These are phyloP conservation scores for Drosophila sproati DNA, from an alignment of 1,140 invertebrate genomes.

Conservation along the genomic window DNA sequence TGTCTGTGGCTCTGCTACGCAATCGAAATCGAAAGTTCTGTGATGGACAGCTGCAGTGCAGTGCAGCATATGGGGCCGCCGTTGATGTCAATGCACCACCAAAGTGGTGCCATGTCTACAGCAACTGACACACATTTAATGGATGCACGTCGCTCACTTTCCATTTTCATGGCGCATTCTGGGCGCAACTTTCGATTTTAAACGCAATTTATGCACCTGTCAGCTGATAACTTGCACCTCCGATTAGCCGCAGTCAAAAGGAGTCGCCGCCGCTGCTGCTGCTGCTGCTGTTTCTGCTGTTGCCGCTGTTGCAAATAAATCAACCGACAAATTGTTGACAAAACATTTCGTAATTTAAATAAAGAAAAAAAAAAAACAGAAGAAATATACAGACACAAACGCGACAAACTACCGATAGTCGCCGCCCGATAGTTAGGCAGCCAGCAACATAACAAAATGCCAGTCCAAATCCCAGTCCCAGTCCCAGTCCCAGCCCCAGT, in stretches of 20 bases:
- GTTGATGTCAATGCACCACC: conserved; percentile 65
- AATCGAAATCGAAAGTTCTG: conserved; percentile 82
- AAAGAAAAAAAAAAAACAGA: conserved; percentile 55
- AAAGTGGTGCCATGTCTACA: conserved; percentile 13
- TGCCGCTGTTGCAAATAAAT: conserved; percentile 63
- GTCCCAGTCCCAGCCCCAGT: conserved; percentile 9
- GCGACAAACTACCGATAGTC: conserved; percentile 71
- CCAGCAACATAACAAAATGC: conserved; percentile 50
- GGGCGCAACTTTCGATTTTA: conserved; percentile 76
- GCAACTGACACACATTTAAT: conserved; percentile 78
- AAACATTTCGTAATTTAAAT: conserved; percentile 83
- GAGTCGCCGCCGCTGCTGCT: conserved; percentile 2
- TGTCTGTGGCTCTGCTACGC: conserved; percentile 52
- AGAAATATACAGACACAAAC: conserved; percentile 48
- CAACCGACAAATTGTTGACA: conserved; percentile 81
- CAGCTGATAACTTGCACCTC: conserved; percentile 73
- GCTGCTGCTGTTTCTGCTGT: conserved; percentile 1
- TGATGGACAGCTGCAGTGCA: conserved; percentile 76
- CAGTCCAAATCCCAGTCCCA: conserved; percentile 2
- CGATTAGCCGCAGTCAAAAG: conserved; percentile 53
- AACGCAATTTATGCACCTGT: conserved; percentile 81
- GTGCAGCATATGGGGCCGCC: background rate
- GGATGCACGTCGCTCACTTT: conserved; percentile 79
- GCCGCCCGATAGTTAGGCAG: conserved; percentile 64
- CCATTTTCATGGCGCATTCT: conserved; percentile 61